Evolutionary conservation across 2,797 vertebrate genomes (phyloP).

Genomic region (Muraenolepis orangiensis): DNA sequence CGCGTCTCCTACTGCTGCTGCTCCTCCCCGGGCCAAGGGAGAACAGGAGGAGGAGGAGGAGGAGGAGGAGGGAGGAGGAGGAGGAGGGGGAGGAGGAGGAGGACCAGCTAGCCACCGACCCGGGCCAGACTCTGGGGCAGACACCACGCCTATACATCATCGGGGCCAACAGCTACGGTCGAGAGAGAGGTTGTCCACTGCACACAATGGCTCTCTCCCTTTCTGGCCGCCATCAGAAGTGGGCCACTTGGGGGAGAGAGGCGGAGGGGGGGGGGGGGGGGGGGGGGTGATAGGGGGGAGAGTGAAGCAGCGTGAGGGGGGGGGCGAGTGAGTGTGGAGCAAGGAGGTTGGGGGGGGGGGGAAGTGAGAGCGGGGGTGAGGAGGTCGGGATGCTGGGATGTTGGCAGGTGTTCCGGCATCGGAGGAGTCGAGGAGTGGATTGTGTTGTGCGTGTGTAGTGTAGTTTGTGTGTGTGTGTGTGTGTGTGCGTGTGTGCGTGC

Average conservation of each 20-base stretch:
- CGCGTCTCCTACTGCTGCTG: constrained; percentile 34
- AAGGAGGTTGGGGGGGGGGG: background rate
- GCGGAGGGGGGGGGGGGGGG: constrained; percentile 3
- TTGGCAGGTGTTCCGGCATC: too few relatives aligned
- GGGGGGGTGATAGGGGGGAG: too few relatives aligned
- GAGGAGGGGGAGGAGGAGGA: too few relatives aligned
- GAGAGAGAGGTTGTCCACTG: constrained; percentile 46
- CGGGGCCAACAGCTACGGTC: constrained; percentile 61
- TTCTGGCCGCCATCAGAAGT: constrained; percentile 53
- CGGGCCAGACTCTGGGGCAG: constrained; percentile 36
- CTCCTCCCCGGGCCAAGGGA: constrained; percentile 38
- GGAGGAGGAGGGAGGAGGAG: too few relatives aligned
- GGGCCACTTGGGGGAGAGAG: constrained; percentile 46
- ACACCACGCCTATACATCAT: constrained; percentile 53
- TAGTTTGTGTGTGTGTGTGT: too few relatives aligned
- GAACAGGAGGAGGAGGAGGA: constrained; percentile 41
- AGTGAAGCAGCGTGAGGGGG: constrained; percentile 18
- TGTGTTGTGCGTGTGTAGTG: too few relatives aligned
- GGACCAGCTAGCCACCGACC: constrained; percentile 10
- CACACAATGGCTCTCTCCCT: constrained; percentile 58
- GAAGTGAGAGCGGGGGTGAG: too few relatives aligned
- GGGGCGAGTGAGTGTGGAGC: background rate
- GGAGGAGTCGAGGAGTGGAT: too few relatives aligned
- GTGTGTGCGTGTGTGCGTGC: too few relatives aligned
- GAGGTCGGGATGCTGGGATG: too few relatives aligned